Evolutionary conservation across 1,140 invertebrate species (phyloP), one percentile per base, ranked within the genome.

Genomic region (Frieseomelitta varia): DNA sequence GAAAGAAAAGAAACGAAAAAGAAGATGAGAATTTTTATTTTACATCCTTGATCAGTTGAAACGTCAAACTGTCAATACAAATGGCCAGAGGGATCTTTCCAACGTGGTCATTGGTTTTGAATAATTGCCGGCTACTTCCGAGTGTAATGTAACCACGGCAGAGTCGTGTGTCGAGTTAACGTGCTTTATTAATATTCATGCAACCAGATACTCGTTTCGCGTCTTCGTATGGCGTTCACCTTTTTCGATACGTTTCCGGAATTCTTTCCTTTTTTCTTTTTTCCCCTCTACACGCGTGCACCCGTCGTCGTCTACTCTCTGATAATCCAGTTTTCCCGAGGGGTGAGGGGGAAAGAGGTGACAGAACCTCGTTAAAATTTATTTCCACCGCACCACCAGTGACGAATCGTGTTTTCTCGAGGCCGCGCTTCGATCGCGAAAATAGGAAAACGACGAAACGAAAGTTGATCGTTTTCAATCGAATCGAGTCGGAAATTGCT

Each of bases 181-280:
- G 75, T 47, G 71, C 75, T 78, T 79, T 83, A 83, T 83, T 83
- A 83, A 83, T 83, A 83, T 83, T 83, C 81, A 83, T 83, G 74
- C 55, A 30, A 69, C 75, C 81, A 79, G 81, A 79, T 83, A 83
- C 74, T 61, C 53, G 81, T 71, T 83, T 79, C 81, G 78, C 67
- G 63, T 79, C 81, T 83, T 53, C 75, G 75, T 83, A 71, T 78
- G 81, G 81, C 67, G 81, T 83, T 83, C 67, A 83, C 81, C 81
- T 78, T 78, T 47, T 83, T 71, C 81, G 75, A 79, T 83, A 83
- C 61, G 55, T 78, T 83, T 83, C 81, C 73, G 80, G 63, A 82
- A 77, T 82, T 82, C 76, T 82, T 30, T 47, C 8, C 0, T 47
- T 47, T 47, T 8, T 39, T 39, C 6, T 39, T 39, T 47, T 47